Conservation (phyloP, 2,797 vertebrate species). For the Danio kyathit region DNA sequence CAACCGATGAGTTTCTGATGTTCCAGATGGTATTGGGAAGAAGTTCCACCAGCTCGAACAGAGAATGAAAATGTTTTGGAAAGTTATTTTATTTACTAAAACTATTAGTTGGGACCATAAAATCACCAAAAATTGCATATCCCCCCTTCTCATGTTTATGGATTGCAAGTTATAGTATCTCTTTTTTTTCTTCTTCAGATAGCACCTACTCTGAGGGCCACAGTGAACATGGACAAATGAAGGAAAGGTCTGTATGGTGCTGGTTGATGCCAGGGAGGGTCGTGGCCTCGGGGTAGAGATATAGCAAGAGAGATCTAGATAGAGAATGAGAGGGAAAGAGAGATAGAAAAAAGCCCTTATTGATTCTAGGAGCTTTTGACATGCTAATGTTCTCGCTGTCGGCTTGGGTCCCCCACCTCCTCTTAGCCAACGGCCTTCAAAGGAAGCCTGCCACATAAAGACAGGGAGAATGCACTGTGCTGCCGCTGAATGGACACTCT, state of each 20-base stretch:
- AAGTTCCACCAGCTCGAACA: too few species aligned
- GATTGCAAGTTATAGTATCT: constrained; percentile 6
- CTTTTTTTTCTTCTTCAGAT: background rate
- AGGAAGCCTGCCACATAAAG: constrained; percentile 79
- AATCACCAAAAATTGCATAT: background rate
- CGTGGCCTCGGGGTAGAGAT: constrained; percentile 41
- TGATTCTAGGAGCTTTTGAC: constrained; percentile 79
- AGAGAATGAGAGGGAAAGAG: constrained; percentile 44
- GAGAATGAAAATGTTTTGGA: too few species aligned
- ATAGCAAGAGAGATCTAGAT: constrained; percentile 28
- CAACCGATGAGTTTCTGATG: too few species aligned
- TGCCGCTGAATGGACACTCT: constrained; percentile 49
- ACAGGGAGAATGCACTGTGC: constrained; percentile 45
- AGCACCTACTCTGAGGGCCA: constrained; percentile 42
- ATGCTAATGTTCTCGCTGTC: constrained; percentile 78
- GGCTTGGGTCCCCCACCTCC: constrained; percentile 55
- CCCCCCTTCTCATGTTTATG: too few species aligned
- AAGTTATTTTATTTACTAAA: background rate
- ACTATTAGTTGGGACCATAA: background rate
- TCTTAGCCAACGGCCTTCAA: constrained; percentile 77
- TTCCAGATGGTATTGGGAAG: too few species aligned
- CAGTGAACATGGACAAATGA: constrained; percentile 57
- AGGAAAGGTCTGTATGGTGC: constrained; percentile 49
- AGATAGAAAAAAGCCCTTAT: constrained; percentile 57
- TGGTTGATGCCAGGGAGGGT: constrained; percentile 53